Conservation (phyloP, 1,140 invertebrate species). For the Hycleus cichorii region DNA sequence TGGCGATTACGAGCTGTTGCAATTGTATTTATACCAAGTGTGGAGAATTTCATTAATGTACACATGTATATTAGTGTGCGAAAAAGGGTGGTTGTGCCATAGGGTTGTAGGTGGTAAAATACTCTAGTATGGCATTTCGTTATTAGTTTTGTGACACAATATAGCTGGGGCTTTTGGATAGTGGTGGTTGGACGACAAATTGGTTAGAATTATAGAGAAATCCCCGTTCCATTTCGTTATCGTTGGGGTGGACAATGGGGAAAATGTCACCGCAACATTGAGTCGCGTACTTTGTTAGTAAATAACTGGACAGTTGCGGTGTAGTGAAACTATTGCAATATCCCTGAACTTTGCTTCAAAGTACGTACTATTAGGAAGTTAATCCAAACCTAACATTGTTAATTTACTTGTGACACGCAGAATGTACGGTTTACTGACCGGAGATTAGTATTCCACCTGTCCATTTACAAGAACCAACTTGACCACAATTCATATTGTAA, state of each 20-base stretch:
- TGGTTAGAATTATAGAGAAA: slow-evolving; percentile 22
- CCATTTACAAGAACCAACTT: too few relatives aligned
- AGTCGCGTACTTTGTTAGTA: slow-evolving; percentile 18
- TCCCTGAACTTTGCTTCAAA: slow-evolving; percentile 14
- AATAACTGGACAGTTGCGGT: slow-evolving; percentile 24
- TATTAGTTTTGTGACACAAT: slow-evolving; percentile 29
- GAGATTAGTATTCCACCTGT: too few relatives aligned
- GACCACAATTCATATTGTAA: too few relatives aligned
- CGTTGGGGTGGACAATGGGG: too few relatives aligned
- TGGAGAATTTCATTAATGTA: slow-evolving; percentile 30
- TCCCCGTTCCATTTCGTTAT: not conserved
- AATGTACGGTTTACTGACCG: too few relatives aligned
- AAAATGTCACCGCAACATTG: slow-evolving; percentile 17
- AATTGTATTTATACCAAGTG: slow-evolving; percentile 29
- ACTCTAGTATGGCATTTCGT: slow-evolving; percentile 10
- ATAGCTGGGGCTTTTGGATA: slow-evolving; percentile 7
- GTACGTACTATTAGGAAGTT: slow-evolving; percentile 17
- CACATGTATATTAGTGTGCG: slow-evolving; percentile 23
- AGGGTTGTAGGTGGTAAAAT: not conserved
- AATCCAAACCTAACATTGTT: slow-evolving; percentile 16
- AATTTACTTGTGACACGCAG: slow-evolving; percentile 4
- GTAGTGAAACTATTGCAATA: slow-evolving; percentile 17
- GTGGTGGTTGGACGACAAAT: slow-evolving; percentile 21
- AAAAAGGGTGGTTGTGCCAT: not conserved
- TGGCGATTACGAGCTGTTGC: slow-evolving; percentile 21